These are phyloP conservation scores for Crypturellus tataupa DNA, from an alignment of 2,797 vertebrate species.

Conservation along the genomic window DNA sequence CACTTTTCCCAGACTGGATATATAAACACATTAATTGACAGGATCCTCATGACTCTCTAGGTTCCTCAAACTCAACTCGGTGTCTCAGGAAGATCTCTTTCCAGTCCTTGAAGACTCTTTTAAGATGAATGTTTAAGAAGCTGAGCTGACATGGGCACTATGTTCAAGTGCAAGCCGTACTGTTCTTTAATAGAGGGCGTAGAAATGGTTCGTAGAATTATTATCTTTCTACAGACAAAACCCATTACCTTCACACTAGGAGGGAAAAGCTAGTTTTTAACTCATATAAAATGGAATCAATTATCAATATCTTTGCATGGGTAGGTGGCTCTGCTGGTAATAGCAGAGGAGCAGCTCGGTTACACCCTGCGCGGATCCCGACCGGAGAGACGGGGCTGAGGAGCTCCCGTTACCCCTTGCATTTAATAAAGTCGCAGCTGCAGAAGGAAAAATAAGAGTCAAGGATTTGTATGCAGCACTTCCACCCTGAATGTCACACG, in stretches of 20 bases:
- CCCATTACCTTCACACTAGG: slow-evolving; percentile 72
- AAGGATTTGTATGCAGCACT: slow-evolving; percentile 44
- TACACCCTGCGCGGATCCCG: neutral
- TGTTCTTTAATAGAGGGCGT: slow-evolving; percentile 63
- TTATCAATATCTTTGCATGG: slow-evolving; percentile 73
- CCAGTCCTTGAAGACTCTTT: slow-evolving; percentile 78
- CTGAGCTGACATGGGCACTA: slow-evolving; percentile 67
- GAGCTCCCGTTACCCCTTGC: slow-evolving; percentile 44
- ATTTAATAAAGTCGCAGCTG: slow-evolving; percentile 60
- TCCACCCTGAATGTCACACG: slow-evolving; percentile 35
- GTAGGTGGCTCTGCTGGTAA: slow-evolving; percentile 58
- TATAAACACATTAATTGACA: slow-evolving; percentile 83
- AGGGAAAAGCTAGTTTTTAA: slow-evolving; percentile 75
- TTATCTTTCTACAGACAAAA: slow-evolving; percentile 76
- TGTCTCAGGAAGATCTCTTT: slow-evolving; percentile 69
- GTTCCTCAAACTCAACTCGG: slow-evolving; percentile 79
- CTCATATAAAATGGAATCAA: slow-evolving; percentile 62
- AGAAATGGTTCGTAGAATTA: slow-evolving; percentile 70
- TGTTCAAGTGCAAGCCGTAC: slow-evolving; percentile 57
- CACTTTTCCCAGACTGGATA: slow-evolving; percentile 54
- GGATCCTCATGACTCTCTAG: slow-evolving; percentile 77
- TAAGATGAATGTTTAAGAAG: slow-evolving; percentile 74
- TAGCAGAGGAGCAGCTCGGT: neutral
- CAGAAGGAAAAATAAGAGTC: slow-evolving; percentile 45
- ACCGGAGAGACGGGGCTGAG: slow-evolving; percentile 48